Conservation (phyloP, 2,888 invertebrate species). For the Phania funesta region DNA sequence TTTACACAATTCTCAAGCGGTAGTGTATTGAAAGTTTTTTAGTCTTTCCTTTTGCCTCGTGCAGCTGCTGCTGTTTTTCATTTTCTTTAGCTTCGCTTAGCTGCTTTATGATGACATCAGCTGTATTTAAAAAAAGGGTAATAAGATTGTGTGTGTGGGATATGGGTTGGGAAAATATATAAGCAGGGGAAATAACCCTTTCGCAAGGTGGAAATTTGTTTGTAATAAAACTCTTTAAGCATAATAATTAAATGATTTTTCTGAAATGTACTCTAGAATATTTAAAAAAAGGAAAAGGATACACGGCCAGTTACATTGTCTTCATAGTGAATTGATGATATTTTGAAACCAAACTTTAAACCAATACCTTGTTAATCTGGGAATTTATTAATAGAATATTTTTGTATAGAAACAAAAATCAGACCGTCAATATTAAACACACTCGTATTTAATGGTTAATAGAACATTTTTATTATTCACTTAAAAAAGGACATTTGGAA, state of each 20-base stretch:
- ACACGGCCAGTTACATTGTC: not conserved
- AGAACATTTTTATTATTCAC: too few relatives aligned
- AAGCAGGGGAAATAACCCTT: not conserved
- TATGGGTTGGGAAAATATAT: not conserved
- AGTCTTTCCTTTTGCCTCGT: not conserved
- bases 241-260: too few relatives aligned
- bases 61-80: constrained; percentile 10
- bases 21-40: constrained; percentile 13
- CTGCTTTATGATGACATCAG: constrained; percentile 52
- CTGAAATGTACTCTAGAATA: too few relatives aligned
- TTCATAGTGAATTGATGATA: too few relatives aligned
- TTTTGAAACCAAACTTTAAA: too few relatives aligned
- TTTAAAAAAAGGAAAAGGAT: not conserved
- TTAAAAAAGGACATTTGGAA: too few relatives aligned
- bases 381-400: too few relatives aligned
- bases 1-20: constrained; percentile 55
- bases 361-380: too few relatives aligned
- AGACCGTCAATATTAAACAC: too few relatives aligned
- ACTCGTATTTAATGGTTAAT: too few relatives aligned
- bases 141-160: not conserved
- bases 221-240: too few relatives aligned
- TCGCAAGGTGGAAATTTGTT: not conserved
- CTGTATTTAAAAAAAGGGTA: constrained; percentile 59
- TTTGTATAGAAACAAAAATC: too few relatives aligned
- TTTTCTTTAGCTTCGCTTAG: not conserved